phyloP scores from a whole-genome alignment of 2,113 vertebrate species.

The Mirounga angustirostris region DNA sequence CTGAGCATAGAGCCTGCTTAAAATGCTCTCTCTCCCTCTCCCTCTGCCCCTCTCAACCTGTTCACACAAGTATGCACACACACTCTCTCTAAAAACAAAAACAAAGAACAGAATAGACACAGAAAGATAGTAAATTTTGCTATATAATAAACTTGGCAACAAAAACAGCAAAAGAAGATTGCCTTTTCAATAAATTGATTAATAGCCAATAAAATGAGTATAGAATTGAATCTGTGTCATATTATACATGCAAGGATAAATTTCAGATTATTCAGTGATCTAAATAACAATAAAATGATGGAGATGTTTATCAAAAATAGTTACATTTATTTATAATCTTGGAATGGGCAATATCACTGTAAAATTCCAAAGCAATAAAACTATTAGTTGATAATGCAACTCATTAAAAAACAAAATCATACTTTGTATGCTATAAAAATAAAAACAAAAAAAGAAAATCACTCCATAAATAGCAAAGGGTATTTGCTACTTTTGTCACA shows the following conservation, averaged over 20 bases:
- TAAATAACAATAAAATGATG: background rate
- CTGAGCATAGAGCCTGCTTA: too few relatives aligned
- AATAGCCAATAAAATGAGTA: background rate
- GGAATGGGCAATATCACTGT: background rate
- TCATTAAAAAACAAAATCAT: background rate
- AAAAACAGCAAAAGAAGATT: background rate
- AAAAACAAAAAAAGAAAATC: background rate
- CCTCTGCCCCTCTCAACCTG: too few relatives aligned
- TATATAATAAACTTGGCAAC: background rate
- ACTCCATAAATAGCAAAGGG: background rate
- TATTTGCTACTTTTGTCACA: background rate
- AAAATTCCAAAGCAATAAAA: background rate
- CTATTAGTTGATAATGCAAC: background rate
- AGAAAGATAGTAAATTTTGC: background rate
- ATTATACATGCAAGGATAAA: background rate
- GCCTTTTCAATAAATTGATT: background rate
- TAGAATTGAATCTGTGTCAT: background rate
- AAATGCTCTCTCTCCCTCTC: too few relatives aligned
- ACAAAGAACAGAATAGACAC: background rate
- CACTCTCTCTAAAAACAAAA: too few relatives aligned
- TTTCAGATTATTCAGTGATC: background rate
- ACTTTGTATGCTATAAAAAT: background rate
- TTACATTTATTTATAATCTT: background rate
- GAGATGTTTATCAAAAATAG: background rate
- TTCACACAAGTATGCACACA: too few relatives aligned